Evolutionary conservation across 2,888 invertebrate genomes (phyloP).

Genomic region (Caenorhabditis auriculariae): DNA sequence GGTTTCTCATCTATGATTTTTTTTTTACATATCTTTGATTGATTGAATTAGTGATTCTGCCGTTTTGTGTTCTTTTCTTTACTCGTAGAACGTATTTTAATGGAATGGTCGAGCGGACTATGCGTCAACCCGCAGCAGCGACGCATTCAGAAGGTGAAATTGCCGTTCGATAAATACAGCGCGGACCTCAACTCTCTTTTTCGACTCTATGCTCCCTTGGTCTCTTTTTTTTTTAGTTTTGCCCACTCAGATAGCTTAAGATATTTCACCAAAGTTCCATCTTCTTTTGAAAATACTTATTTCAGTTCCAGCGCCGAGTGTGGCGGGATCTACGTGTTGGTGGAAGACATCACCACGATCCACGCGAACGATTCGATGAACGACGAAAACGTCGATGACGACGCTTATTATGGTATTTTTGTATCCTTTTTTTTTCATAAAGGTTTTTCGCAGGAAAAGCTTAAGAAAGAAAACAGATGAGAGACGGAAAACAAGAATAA

Average conservation of each 20-base stretch:
- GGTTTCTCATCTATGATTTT: no score
- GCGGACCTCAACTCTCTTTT: no score
- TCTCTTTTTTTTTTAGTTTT: neutral
- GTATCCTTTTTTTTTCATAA: constrained; percentile 1
- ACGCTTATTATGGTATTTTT: neutral
- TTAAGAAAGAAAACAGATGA: no score
- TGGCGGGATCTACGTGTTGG: constrained; percentile 28
- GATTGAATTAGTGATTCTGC: no score
- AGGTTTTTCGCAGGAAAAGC: neutral
- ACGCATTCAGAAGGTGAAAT: no score
- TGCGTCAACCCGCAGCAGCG: no score
- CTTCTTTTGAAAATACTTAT: constrained; percentile 7
- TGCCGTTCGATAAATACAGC: no score
- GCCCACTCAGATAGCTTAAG: neutral
- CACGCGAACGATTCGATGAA: constrained; percentile 5
- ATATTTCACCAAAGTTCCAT: neutral
- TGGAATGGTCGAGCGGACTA: no score
- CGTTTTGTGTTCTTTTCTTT: no score
- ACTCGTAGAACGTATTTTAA: no score
- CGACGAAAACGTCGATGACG: constrained; percentile 8
- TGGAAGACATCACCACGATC: constrained; percentile 24
- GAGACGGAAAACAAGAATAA: no score
- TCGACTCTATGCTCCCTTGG: constrained; percentile 1
- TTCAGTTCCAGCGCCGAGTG: constrained; percentile 28
- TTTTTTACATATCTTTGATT: no score